Percentiles rank a stretch among this genome's conserved stretches.
Evolutionary conservation across 2,113 vertebrate species (phyloP).

Genomic region (Theropithecus gelada): DNA sequence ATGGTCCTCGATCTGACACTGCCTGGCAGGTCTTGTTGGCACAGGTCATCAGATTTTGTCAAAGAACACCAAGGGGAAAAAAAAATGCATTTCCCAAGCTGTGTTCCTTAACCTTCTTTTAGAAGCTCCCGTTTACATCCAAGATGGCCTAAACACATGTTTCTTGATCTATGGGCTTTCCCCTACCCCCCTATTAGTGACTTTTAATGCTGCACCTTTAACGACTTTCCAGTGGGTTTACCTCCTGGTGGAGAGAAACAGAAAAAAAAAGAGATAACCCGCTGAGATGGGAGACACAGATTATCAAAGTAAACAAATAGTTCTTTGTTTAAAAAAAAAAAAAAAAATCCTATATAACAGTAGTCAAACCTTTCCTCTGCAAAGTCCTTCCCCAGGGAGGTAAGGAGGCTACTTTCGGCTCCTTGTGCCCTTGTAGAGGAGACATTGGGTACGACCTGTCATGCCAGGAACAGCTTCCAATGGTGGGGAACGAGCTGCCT

Average conservation of each 20-base stretch:
- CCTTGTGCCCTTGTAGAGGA: background rate
- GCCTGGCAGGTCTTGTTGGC: background rate
- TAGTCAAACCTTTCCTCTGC: background rate
- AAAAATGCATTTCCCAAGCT: background rate
- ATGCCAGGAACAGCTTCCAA: background rate
- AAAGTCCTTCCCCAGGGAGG: background rate
- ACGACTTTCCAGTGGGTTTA: conserved; percentile 4
- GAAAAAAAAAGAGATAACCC: background rate
- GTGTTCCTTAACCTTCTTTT: conserved; percentile 39
- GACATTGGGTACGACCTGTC: background rate
- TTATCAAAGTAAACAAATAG: conserved; percentile 46
- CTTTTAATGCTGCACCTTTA: conserved; percentile 37
- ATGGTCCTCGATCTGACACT: background rate
- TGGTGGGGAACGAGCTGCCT: background rate
- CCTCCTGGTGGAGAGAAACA: conserved; percentile 40
- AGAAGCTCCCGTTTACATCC: conserved; percentile 52
- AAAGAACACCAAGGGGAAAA: background rate
- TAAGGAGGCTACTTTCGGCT: background rate
- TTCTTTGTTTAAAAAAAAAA: background rate
- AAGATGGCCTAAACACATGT: background rate
- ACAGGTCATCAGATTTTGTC: background rate
- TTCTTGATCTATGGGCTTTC: conserved; percentile 19
- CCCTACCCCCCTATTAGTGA: background rate
- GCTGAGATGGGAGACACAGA: background rate
- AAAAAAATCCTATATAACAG: background rate